Percentiles rank a stretch among this genome's conserved stretches.
These are phyloP conservation scores for Danaus chrysippus DNA, from an alignment of 2,888 invertebrate species.

Conservation along the genomic window DNA sequence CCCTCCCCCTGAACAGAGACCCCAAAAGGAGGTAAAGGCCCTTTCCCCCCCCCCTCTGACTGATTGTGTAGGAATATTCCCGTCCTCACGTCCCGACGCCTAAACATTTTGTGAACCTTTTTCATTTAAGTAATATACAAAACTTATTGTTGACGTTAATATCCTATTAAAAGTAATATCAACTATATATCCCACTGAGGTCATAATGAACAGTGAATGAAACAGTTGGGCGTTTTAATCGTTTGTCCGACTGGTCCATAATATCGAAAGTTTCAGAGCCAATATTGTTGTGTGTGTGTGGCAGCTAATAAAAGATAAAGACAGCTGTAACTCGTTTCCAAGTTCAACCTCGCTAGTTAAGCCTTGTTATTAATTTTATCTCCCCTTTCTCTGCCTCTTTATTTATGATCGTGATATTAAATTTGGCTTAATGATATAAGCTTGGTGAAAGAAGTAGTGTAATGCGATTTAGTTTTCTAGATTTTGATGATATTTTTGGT, in stretches of 20 bases:
- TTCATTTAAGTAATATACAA: background rate
- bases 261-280: conserved; percentile 56
- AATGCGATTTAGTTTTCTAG: background rate
- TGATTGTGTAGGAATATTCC: no score
- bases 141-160: background rate
- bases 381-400: conserved; percentile 33
- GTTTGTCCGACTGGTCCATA: conserved; percentile 40
- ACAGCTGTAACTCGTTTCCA: conserved; percentile 50
- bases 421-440: conserved; percentile 31
- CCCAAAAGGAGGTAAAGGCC: no score
- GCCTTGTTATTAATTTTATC: conserved; percentile 46
- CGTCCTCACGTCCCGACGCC: no score
- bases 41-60: no score
- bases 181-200: conserved; percentile 6
- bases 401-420: conserved; percentile 37
- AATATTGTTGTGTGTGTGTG: conserved; percentile 45
- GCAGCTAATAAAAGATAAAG: conserved; percentile 57
- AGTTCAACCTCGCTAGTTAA: conserved; percentile 47
- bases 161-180: conserved; percentile 3
- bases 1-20: no score
- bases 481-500: background rate
- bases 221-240: conserved; percentile 5
- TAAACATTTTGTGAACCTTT: no score
- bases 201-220: conserved; percentile 3
- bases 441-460: conserved; percentile 14